Base-by-base conservation (phyloP, 1,140 invertebrate species). In the Neomicropteryx cornuta region DNA sequence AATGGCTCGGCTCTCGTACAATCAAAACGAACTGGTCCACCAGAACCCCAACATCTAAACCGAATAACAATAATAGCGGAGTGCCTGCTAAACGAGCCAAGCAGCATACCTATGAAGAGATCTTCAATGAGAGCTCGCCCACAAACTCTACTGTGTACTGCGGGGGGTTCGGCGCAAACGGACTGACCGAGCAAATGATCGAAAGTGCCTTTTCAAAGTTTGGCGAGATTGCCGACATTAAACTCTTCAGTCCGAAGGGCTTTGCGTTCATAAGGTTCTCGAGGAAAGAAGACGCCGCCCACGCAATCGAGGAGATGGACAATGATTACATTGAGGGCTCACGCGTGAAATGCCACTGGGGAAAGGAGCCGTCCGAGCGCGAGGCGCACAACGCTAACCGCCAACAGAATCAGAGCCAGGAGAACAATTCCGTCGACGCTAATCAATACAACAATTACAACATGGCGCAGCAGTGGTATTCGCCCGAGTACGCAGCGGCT, bases 11-110 rank as follows among this genome's bases (percentile, higher is more conserved):
- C 3, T 91, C 87, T 33, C 76, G 96, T 44, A 91, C 92, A 55
- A 99, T 99, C 70, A 79, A 96, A 58, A 99, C 97, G 45, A 99
- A 99, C 66, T 99, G 96, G 96, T 97, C 96, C 5, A 97, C 95
- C 11, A 79, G 96, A 50, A 98, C 98, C 71, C 85, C 94, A 36
- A 81, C 91, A 38, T 75, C 87, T 47, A 77, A 87, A 54, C 70
- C 53, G 55, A 30, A 69, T 20, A 62, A 61, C 14, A 72, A 71
- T 46, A 58, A 65, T 39, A 69, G 69, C 13, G 61, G 66, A 41
- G 64, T 51, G 28, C 66, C 39, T 52, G 72, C 50, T 59, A 70
- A 62, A 57, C 52, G 59, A 59, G 68, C 48, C 40, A 77, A 67
- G 64, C 77, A 70, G 47, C 62, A 72, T 8, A 77, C 76, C 33